Evolutionary conservation across 2,888 invertebrate genomes (phyloP).

Genomic region (Gisinianus flammeolus): DNA sequence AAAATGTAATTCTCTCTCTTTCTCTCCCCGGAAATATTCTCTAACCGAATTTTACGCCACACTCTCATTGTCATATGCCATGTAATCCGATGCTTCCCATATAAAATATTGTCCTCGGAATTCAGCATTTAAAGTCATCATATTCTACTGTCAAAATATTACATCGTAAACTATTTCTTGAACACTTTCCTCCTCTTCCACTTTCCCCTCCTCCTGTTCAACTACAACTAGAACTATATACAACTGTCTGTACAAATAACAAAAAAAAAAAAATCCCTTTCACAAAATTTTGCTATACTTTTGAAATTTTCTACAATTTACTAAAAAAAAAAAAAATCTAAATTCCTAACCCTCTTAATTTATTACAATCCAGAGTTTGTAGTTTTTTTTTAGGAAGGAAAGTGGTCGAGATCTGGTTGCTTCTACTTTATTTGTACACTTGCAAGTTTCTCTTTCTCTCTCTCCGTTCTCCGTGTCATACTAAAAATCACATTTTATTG

Average conservation of each 20-base stretch:
- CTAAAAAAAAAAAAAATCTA: too few species aligned
- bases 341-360: too few species aligned
- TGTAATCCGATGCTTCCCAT: too few species aligned
- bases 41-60: background rate
- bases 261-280: background rate
- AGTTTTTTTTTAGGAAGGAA: background rate
- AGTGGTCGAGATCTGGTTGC: too few species aligned
- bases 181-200: background rate
- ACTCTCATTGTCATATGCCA: constrained; percentile 1
- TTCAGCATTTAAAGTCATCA: constrained; percentile 15
- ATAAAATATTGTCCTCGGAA: background rate
- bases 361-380: too few species aligned
- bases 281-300: too few species aligned
- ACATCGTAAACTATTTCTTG: background rate
- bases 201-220: background rate
- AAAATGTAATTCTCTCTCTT: constrained; percentile 18
- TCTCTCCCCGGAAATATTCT: constrained; percentile 22
- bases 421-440: background rate
- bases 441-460: background rate
- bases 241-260: background rate
- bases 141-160: constrained; percentile 21
- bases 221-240: background rate
- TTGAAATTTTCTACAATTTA: too few species aligned
- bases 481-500: too few species aligned
- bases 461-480: too few species aligned